Percentiles rank a stretch among this genome's conserved stretches.
phyloP scores from a whole-genome alignment of 2,797 vertebrate genomes.

The Alcedo atthis region DNA sequence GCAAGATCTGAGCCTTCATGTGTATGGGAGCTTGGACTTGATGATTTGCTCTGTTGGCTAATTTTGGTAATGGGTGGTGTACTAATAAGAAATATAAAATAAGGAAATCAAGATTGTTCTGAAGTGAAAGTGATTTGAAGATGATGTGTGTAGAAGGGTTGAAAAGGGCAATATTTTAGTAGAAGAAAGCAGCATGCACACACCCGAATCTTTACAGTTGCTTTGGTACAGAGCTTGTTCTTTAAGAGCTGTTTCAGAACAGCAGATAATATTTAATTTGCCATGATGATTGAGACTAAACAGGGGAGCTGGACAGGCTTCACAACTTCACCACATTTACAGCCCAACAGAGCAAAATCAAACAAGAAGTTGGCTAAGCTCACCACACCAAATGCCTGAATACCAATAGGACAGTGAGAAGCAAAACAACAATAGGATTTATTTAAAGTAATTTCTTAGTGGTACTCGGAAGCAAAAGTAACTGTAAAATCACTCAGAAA shows the following conservation, averaged over 20 bases:
- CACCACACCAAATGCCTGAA: not conserved
- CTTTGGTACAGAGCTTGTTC: not conserved
- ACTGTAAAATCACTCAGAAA: not conserved
- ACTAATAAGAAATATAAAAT: not conserved
- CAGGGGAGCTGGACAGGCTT: not conserved
- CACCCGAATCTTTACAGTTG: not conserved
- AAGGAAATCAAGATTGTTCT: not conserved
- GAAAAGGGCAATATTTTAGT: not conserved
- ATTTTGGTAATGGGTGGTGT: not conserved
- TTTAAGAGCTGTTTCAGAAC: not conserved
- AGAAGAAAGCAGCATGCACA: not conserved
- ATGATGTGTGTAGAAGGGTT: not conserved
- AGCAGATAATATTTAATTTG: not conserved
- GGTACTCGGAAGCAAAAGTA: not conserved
- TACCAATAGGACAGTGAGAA: not conserved
- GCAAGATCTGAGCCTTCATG: not conserved
- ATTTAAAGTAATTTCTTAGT: not conserved
- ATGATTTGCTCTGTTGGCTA: not conserved
- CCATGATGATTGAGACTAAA: not conserved
- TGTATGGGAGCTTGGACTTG: not conserved
- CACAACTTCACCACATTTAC: not conserved
- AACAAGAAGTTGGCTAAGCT: not conserved
- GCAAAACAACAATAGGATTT: not conserved
- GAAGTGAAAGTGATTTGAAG: not conserved
- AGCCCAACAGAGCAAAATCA: not conserved